phyloP scores from a whole-genome alignment of 2,113 vertebrate genomes.

The Nothobranchius kuhntae region DNA sequence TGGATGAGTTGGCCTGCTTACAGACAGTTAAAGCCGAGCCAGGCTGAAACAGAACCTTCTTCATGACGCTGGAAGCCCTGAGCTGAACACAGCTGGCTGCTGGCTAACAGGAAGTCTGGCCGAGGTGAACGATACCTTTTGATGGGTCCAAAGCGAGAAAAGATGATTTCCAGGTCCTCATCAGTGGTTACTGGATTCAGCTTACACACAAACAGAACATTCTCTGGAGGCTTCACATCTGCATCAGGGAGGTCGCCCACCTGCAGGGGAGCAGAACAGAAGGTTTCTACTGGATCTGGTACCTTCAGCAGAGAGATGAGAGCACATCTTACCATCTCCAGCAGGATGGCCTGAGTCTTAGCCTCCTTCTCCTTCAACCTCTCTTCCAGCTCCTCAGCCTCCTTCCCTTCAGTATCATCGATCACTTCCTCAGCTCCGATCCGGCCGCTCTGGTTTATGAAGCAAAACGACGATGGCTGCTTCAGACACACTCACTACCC shows the following conservation, averaged over 20 bases:
- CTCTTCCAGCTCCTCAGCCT: conserved; percentile 89
- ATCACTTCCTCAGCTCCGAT: conserved; percentile 97
- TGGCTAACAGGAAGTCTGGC: background rate
- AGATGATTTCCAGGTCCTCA: conserved; percentile 97
- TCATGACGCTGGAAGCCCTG: too few relatives aligned
- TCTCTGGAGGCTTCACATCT: conserved; percentile 92
- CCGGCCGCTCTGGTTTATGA: conserved; percentile 86
- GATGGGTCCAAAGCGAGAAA: conserved; percentile 93
- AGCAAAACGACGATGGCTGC: too few relatives aligned
- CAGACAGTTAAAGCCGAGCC: too few relatives aligned
- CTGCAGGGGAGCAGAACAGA: conserved; percentile 67
- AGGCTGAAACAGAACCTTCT: too few relatives aligned
- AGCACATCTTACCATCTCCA: conserved; percentile 91
- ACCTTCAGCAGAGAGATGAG: background rate
- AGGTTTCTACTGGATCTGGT: background rate
- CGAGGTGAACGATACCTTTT: conserved; percentile 81
- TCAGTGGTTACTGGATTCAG: conserved; percentile 97
- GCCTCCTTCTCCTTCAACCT: conserved; percentile 92
- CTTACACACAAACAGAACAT: conserved; percentile 97
- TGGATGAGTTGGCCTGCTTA: too few relatives aligned
- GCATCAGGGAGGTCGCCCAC: conserved; percentile 96
- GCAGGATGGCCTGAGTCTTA: conserved; percentile 93
- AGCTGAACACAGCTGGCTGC: too few relatives aligned
- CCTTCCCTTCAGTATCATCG: conserved; percentile 86
- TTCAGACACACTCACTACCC: too few relatives aligned